A percentile compares a stretch with the other conserved stretches of the same genome.
These are phyloP conservation scores for Sebastes nivosus DNA, from an alignment of 2,797 vertebrate species.

Conservation along the genomic window DNA sequence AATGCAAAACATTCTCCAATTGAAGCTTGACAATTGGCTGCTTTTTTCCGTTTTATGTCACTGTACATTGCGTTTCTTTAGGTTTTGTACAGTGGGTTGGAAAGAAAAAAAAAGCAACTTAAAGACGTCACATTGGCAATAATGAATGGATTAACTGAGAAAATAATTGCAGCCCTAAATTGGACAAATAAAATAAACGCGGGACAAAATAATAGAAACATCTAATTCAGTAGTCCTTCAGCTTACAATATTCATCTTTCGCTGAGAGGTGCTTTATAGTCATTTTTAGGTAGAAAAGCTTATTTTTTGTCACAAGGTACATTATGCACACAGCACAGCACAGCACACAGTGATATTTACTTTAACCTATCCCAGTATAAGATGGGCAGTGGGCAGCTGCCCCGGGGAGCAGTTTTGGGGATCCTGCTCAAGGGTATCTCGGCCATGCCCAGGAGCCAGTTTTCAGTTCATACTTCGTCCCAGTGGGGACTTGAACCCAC, in stretches of 20 bases:
- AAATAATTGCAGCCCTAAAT: not conserved
- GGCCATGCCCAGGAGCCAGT: no score
- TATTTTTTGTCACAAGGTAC: no score
- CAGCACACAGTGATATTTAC: no score
- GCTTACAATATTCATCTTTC: not conserved
- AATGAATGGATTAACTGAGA: not conserved
- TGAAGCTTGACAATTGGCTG: not conserved
- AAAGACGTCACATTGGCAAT: not conserved
- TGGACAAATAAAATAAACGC: not conserved
- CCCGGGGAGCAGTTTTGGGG: no score
- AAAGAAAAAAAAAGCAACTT: not conserved
- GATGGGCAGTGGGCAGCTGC: no score
- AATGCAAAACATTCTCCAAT: not conserved
- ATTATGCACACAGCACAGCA: no score
- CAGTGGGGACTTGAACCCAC: no score
- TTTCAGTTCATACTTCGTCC: no score
- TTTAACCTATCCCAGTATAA: no score
- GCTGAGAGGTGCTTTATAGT: not conserved
- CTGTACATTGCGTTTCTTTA: not conserved
- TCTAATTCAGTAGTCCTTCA: not conserved
- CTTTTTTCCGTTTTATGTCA: not conserved
- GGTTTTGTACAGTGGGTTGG: not conserved
- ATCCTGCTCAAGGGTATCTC: no score
- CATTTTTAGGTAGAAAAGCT: not conserved
- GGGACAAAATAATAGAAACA: not conserved